Percentiles rank a stretch among this genome's conserved stretches.
phyloP scores from a whole-genome alignment of 2,888 invertebrate species.

The Keiferia lycopersicella region DNA sequence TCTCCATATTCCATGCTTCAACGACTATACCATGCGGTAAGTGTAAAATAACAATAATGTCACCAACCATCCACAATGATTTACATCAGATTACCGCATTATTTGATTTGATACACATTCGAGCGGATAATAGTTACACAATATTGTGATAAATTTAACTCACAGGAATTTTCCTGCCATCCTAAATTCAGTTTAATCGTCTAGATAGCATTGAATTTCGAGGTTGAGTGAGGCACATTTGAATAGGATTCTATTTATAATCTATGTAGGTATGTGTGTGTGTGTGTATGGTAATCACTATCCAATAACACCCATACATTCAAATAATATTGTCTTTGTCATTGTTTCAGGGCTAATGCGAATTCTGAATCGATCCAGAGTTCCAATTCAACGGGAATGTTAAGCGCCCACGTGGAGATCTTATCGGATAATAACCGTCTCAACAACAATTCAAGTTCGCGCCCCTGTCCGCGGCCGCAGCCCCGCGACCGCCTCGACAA shows the following conservation, averaged over 20 bases:
- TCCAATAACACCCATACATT: slow-evolving; percentile 4
- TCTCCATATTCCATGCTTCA: slow-evolving; percentile 84
- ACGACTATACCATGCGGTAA: slow-evolving; percentile 83
- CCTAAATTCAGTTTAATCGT: not conserved
- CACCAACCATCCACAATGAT: not conserved
- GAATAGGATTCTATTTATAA: slow-evolving; percentile 3
- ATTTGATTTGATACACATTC: not conserved
- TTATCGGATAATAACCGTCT: slow-evolving; percentile 64
- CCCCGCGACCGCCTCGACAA: slow-evolving; percentile 71
- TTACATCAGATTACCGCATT: not conserved
- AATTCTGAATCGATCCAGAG: slow-evolving; percentile 79
- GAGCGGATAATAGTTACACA: not conserved
- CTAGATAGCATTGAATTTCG: not conserved
- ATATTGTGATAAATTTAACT: not conserved
- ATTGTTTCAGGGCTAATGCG: slow-evolving; percentile 66
- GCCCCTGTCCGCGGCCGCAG: slow-evolving; percentile 63
- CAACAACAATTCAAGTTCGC: slow-evolving; percentile 62
- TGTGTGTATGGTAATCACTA: not conserved
- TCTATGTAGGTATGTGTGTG: not conserved
- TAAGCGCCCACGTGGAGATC: slow-evolving; percentile 66
- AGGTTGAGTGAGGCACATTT: not conserved
- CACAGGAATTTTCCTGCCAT: not conserved
- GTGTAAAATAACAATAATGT: slow-evolving; percentile 34
- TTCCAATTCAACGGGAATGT: slow-evolving; percentile 76
- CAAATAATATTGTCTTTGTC: slow-evolving; percentile 25